phyloP scores from a whole-genome alignment of 2,113 vertebrate species.

The Anhinga rufa region DNA sequence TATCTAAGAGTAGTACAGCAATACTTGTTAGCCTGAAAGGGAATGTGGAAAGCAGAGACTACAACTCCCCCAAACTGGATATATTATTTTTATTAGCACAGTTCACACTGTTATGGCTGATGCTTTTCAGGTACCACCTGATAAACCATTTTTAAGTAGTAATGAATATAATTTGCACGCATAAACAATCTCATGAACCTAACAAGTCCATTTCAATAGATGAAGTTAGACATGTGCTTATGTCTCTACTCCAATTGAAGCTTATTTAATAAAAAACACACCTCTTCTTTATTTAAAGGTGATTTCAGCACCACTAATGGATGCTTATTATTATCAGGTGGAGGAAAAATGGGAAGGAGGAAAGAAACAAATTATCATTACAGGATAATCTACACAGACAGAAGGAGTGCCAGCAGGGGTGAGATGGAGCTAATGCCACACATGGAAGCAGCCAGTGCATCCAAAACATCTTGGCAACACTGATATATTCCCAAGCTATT shows the following conservation, averaged over 20 bases:
- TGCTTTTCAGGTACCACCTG: not conserved
- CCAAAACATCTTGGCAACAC: not conserved
- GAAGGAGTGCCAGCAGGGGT: not conserved
- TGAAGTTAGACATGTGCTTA: not conserved
- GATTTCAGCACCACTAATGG: not conserved
- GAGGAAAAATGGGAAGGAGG: not conserved
- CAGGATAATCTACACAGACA: not conserved
- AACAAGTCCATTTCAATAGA: not conserved
- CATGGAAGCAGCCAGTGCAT: not conserved
- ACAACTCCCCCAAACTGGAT: not conserved
- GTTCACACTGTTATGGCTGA: not conserved
- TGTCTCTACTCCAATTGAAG: not conserved
- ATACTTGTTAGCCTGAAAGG: not conserved
- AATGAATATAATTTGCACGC: not conserved
- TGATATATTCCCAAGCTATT: not conserved
- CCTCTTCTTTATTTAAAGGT: not conserved
- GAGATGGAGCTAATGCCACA: not conserved
- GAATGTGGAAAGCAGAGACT: not conserved
- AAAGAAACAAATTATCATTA: not conserved
- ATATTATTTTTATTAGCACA: not conserved
- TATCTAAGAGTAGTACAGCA: not conserved
- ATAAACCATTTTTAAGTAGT: not conserved
- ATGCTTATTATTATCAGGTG: not conserved
- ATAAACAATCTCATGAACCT: not conserved
- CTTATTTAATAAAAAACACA: not conserved